Evolutionary conservation across 2,888 invertebrate genomes (phyloP).

Genomic region (Arctia plantaginis): DNA sequence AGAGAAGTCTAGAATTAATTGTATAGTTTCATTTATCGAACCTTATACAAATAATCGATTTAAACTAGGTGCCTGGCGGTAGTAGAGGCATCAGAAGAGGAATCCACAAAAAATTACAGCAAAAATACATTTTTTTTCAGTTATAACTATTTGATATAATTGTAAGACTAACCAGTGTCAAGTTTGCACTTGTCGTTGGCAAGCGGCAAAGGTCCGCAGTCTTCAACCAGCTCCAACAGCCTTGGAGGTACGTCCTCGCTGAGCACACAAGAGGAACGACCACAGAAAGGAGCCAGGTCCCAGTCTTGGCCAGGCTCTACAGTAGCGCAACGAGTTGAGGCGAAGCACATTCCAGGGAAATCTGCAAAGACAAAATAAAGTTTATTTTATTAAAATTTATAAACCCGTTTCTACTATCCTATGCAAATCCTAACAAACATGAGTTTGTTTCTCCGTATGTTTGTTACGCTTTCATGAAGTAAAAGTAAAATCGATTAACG

Average conservation of each 20-base stretch:
- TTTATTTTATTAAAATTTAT: neutral
- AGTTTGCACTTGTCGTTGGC: conserved; percentile 96
- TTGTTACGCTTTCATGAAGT: no score
- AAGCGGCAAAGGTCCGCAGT: conserved; percentile 95
- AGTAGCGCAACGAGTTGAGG: conserved; percentile 95
- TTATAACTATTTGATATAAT: no score
- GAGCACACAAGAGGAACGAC: conserved; percentile 94
- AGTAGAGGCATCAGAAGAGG: no score
- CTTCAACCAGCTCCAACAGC: conserved; percentile 94
- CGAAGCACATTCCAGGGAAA: conserved; percentile 96
- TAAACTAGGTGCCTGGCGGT: no score
- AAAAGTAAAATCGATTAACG: no score
- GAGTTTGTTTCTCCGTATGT: no score
- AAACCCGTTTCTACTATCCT: no score
- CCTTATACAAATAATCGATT: no score
- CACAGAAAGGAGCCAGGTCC: conserved; percentile 96
- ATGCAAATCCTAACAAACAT: no score
- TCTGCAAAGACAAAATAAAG: conserved; percentile 77
- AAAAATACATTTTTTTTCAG: no score
- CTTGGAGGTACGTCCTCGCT: conserved; percentile 91
- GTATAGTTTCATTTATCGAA: no score
- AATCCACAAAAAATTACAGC: neutral
- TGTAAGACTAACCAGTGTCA: conserved; percentile 83
- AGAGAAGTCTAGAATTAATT: no score
- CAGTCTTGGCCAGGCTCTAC: conserved; percentile 94